These are phyloP conservation scores for Cichlasoma orientale DNA, from an alignment of 2,797 vertebrate species.

Conservation along the genomic window DNA sequence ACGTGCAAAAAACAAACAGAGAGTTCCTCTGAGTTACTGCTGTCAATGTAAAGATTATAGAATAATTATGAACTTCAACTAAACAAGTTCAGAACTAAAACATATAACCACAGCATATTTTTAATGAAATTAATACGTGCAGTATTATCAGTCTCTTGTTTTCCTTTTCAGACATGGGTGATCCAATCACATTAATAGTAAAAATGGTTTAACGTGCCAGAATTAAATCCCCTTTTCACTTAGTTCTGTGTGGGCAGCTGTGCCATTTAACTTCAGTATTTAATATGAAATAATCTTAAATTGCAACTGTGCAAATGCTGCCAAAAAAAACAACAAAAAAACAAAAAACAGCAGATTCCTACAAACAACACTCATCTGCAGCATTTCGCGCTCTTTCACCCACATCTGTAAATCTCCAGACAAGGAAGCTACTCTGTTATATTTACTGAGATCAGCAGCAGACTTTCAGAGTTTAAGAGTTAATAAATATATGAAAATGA, in stretches of 20 bases:
- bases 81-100: too few species aligned
- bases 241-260: too few species aligned
- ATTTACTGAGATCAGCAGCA: accelerated
- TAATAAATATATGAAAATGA: not conserved
- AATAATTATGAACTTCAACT: not conserved
- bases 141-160: too few species aligned
- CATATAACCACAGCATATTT: too few species aligned
- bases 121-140: too few species aligned
- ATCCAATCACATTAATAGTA: too few species aligned
- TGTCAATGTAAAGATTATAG: not conserved
- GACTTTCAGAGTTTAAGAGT: not conserved
- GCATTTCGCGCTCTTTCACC: not conserved
- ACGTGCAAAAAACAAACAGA: not conserved
- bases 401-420: not conserved
- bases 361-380: not conserved
- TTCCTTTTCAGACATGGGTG: too few species aligned
- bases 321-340: not conserved
- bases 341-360: too few species aligned
- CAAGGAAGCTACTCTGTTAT: not conserved
- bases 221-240: too few species aligned
- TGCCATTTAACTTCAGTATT: too few species aligned
- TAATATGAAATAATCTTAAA: too few species aligned
- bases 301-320: not conserved
- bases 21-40: accelerated
- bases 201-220: too few species aligned